Conservation (phyloP, 2,113 vertebrate genomes). For the Perca schrenkii region DNA sequence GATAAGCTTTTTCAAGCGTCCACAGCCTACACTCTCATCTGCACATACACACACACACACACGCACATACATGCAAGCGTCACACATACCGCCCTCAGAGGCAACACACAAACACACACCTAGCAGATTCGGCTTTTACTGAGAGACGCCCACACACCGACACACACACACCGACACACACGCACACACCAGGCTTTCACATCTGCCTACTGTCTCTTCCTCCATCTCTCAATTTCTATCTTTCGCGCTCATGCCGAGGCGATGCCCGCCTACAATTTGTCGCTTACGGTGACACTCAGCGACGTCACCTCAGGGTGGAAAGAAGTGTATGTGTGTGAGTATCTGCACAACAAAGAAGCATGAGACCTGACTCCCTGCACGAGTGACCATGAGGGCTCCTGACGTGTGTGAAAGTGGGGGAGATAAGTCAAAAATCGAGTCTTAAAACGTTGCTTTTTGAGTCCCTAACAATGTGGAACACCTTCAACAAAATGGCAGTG, state of each 20-base stretch:
- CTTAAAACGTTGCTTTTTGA: neutral
- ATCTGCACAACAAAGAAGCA: neutral
- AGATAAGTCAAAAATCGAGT: neutral
- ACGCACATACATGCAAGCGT: slow-evolving; percentile 14
- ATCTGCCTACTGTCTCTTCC: slow-evolving; percentile 72
- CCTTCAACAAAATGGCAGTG: neutral
- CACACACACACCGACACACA: slow-evolving; percentile 42
- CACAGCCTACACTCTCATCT: slow-evolving; percentile 47
- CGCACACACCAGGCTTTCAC: slow-evolving; percentile 62
- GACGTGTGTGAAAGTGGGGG: slow-evolving; percentile 74
- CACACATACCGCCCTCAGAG: slow-evolving; percentile 49
- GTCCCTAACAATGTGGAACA: neutral
- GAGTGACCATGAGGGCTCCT: slow-evolving; percentile 54
- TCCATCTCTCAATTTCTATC: slow-evolving; percentile 64
- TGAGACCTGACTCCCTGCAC: slow-evolving; percentile 47
- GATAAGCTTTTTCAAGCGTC: slow-evolving; percentile 19
- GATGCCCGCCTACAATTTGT: slow-evolving; percentile 66
- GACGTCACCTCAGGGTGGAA: slow-evolving; percentile 78
- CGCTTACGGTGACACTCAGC: slow-evolving; percentile 59
- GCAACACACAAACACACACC: slow-evolving; percentile 47
- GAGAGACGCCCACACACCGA: slow-evolving; percentile 58
- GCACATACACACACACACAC: neutral
- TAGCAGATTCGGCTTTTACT: slow-evolving; percentile 35
- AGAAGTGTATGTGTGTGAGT: slow-evolving; percentile 25
- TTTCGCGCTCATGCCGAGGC: slow-evolving; percentile 49